A percentile compares a stretch with the other conserved stretches of the same genome.
Conservation (phyloP, 1,140 invertebrate species). For the Berghia stephanieae region DNA sequence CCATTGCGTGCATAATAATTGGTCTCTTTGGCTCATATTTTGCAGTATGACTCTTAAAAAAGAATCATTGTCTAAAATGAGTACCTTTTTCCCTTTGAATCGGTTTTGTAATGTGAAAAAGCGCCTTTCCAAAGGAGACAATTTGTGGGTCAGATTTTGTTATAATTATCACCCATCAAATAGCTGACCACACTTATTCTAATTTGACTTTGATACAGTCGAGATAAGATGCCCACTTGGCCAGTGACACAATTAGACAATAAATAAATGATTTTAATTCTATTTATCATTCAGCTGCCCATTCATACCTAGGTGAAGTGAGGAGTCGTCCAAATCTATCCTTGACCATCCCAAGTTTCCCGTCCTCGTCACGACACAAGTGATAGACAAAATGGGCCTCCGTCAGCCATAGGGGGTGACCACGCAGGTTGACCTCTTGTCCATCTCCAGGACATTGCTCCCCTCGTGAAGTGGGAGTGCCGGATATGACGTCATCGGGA, state of each 20-base stretch:
- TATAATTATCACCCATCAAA: no score
- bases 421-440: slow-evolving; percentile 34
- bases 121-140: no score
- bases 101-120: no score
- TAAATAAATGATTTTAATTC: neutral
- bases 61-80: no score
- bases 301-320: slow-evolving; percentile 51
- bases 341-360: slow-evolving; percentile 42
- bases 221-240: neutral
- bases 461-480: no score
- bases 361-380: slow-evolving; percentile 42
- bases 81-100: no score
- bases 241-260: neutral
- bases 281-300: neutral
- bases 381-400: slow-evolving; percentile 53
- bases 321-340: slow-evolving; percentile 46
- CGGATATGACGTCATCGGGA: slow-evolving; percentile 21
- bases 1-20: no score
- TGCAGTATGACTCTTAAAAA: no score
- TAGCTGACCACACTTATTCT: no score
- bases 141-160: no score
- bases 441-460: neutral
- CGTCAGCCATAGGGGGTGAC: slow-evolving; percentile 52
- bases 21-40: no score
- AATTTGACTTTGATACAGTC: no score